A percentile compares a stretch with the other conserved stretches of the same genome.
phyloP scores from a whole-genome alignment of 2,797 vertebrate genomes.

The Lophotriccus pileatus region DNA sequence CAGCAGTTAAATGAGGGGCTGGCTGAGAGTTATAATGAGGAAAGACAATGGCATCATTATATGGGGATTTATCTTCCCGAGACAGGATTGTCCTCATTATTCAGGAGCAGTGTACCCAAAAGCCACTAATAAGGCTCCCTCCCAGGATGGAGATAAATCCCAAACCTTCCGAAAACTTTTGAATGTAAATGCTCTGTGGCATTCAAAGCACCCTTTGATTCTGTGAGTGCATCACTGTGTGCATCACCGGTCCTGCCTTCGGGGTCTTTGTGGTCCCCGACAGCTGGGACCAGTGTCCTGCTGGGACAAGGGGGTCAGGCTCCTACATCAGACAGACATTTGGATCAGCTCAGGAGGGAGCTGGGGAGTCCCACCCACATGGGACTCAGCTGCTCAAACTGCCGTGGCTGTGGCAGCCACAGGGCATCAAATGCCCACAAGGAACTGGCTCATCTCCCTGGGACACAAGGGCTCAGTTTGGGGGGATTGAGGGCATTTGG shows the following conservation, averaged over 20 bases:
- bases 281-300: not conserved
- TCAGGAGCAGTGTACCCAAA: constrained; percentile 45
- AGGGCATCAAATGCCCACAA: rapidly evolving
- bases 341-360: not conserved
- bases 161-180: not conserved
- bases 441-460: rapidly evolving
- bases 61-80: constrained; percentile 55
- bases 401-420: rapidly evolving
- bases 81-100: constrained; percentile 63
- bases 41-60: constrained; percentile 68
- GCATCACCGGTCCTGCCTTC: rapidly evolving
- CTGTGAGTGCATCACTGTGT: rapidly evolving
- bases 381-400: rapidly evolving
- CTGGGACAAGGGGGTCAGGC: not conserved
- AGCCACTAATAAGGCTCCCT: constrained; percentile 58
- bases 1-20: constrained; percentile 56
- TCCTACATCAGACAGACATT: not conserved
- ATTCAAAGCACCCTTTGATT: not conserved
- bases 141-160: constrained; percentile 53
- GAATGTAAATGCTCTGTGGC: constrained; percentile 4
- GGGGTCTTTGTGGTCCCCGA: not conserved
- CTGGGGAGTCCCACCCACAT: not conserved
- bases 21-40: constrained; percentile 30
- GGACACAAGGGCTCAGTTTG: not conserved
- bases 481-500: not conserved